Evolutionary conservation across 2,888 invertebrate genomes (phyloP), one percentile per base, ranked within the genome.

Genomic region (Anarsia innoxiella): DNA sequence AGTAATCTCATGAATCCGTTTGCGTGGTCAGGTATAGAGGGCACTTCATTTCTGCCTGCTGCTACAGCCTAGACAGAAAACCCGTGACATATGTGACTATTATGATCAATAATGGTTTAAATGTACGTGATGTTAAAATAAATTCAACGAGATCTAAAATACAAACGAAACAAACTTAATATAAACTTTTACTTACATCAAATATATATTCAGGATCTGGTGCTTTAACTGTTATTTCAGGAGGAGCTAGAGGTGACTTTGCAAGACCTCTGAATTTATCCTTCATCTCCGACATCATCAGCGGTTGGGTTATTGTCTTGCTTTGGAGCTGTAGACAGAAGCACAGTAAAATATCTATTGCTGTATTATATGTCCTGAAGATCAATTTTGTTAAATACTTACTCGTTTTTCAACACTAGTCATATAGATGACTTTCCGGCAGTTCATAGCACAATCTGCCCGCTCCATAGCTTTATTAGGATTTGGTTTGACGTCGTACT

Each of bases 401-500:
- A 82, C 83, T 45, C 54, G 53, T 56, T 82, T 83, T 27, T 83
- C 82, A 5, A 82, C 75, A 1, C 70, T 74, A 31, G 80, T 84
- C 78, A 84, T 76, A 39, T 58, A 84, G 30, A 58, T 65, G 9
- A 82, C 79, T 16, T 77, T 53, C 6, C 67, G 58, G 38, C 80
- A 80, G 49, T 83, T 82, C 37, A 80, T 79, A 9, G 69, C 46
- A 40, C 79, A 75, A 41, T 83, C 84, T 0, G 80, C 45, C 2
- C 82, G 51, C 46, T 84, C 84, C 78, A 76, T 83, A 0, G 82
- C 82, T 37, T 83, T 83, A 45, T 83, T 83, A 1, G 82, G 82
- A 42, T 84, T 84, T 0, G 83, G 79, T 26, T 83, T 82, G 3
- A 79, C 75, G 42, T 79, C 69, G 46, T 82, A 84, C 39, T 74